These are phyloP conservation scores for Lysandra coridon DNA, from an alignment of 2,888 invertebrate species.

Conservation along the genomic window DNA sequence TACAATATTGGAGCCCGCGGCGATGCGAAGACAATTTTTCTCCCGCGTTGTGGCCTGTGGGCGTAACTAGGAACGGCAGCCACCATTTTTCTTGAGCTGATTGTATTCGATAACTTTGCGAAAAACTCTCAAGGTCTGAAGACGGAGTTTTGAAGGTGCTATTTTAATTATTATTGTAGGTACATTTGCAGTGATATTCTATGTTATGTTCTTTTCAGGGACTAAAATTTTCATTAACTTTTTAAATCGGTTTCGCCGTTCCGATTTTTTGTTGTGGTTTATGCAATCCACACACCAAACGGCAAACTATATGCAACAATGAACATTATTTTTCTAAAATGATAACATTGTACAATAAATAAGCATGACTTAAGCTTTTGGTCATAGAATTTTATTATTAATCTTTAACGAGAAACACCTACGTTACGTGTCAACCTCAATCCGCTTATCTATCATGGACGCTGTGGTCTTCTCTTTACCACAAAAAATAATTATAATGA, in stretches of 20 bases:
- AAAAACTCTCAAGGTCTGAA: not conserved
- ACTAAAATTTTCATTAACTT: too few species aligned
- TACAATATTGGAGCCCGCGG: constrained; percentile 11
- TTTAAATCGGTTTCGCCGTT: too few species aligned
- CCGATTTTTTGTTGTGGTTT: too few species aligned
- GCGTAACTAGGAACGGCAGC: constrained; percentile 7
- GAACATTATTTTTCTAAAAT: not conserved
- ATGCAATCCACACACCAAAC: too few species aligned
- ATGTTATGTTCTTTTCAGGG: too few species aligned
- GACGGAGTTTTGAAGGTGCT: not conserved
- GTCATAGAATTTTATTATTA: not conserved
- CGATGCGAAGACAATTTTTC: constrained; percentile 11
- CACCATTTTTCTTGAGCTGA: not conserved
- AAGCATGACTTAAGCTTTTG: not conserved
- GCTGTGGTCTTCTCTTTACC: not conserved
- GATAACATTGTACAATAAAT: constrained; percentile 1
- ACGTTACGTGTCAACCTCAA: not conserved
- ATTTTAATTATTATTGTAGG: not conserved
- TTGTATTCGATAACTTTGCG: not conserved
- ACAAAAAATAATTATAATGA: not conserved
- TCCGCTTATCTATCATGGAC: not conserved
- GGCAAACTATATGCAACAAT: not conserved
- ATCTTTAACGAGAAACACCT: not conserved
- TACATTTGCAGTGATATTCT: too few species aligned
- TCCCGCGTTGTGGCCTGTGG: constrained; percentile 8